Percentiles rank a stretch among this genome's conserved stretches.
phyloP scores from a whole-genome alignment of 2,113 vertebrate species.

The Solea senegalensis region DNA sequence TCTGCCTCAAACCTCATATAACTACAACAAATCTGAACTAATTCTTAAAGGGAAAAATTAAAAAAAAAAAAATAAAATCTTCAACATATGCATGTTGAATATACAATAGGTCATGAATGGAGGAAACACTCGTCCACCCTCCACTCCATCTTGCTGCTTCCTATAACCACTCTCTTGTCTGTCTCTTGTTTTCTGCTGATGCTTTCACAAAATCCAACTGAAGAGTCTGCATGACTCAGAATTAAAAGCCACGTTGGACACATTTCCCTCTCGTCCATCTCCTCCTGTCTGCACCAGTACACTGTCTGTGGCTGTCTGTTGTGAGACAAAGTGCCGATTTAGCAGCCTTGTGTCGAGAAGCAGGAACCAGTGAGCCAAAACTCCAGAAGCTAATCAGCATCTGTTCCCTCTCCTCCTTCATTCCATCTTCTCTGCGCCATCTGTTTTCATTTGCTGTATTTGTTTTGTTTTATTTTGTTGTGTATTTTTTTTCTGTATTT shows the following conservation, averaged over 20 bases:
- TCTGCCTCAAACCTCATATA: too few relatives aligned
- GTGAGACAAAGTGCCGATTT: conserved; percentile 29
- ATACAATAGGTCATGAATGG: not conserved
- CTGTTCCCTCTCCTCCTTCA: conserved; percentile 46
- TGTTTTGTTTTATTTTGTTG: not conserved
- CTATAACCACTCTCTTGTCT: not conserved
- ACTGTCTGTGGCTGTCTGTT: conserved; percentile 1
- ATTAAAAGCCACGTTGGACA: not conserved
- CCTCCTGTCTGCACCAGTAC: conserved; percentile 1
- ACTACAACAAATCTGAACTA: too few relatives aligned
- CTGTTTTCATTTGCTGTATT: conserved; percentile 36
- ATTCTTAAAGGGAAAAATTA: too few relatives aligned
- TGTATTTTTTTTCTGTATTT: not conserved
- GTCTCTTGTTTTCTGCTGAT: not conserved
- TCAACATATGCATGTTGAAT: too few relatives aligned
- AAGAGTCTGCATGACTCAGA: not conserved
- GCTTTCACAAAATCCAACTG: not conserved
- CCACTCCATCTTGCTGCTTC: not conserved
- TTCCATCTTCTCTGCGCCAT: conserved; percentile 27
- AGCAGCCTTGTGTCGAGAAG: conserved; percentile 28
- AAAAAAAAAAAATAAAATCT: too few relatives aligned
- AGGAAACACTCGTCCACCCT: not conserved
- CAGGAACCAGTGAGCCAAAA: conserved; percentile 43
- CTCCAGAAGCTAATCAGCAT: conserved; percentile 55
- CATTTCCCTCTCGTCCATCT: not conserved